phyloP scores from a whole-genome alignment of 1,140 invertebrate genomes.

The Caenorhabditis brenneri region DNA sequence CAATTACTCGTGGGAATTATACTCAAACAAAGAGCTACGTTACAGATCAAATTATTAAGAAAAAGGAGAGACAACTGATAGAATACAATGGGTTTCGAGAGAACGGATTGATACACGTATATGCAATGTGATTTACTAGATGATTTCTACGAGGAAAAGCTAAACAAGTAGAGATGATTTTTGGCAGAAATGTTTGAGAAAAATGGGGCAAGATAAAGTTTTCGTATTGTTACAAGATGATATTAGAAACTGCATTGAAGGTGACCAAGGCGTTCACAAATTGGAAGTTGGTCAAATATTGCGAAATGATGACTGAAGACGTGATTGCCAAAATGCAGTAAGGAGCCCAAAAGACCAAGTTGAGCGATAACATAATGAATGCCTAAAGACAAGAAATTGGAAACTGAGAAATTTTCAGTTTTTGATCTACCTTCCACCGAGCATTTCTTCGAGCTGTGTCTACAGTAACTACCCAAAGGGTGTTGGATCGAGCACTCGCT shows the following conservation, averaged over 20 bases:
- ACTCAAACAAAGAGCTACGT: not conserved
- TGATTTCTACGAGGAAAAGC: not conserved
- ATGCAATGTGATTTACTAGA: not conserved
- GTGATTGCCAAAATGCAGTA: slow-evolving; percentile 45
- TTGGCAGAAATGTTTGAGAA: not conserved
- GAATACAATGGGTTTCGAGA: not conserved
- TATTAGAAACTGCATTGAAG: slow-evolving; percentile 48
- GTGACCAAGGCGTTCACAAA: slow-evolving; percentile 42
- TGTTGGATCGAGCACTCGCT: slow-evolving; percentile 12
- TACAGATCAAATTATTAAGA: not conserved
- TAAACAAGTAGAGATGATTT: not conserved
- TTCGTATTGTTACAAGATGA: slow-evolving; percentile 4
- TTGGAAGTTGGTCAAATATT: slow-evolving; percentile 43
- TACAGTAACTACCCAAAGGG: slow-evolving; percentile 40
- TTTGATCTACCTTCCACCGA: slow-evolving; percentile 16
- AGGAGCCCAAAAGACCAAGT: slow-evolving; percentile 46
- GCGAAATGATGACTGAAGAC: slow-evolving; percentile 24
- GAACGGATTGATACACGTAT: not conserved
- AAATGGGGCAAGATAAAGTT: not conserved
- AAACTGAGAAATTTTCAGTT: not conserved
- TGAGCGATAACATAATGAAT: slow-evolving; percentile 42
- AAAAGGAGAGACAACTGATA: not conserved
- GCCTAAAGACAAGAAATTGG: slow-evolving; percentile 25
- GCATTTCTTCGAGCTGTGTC: slow-evolving; percentile 25
- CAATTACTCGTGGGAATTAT: not conserved